Evolutionary conservation across 2,113 vertebrate species (phyloP).

Genomic region (Ellobius talpinus): DNA sequence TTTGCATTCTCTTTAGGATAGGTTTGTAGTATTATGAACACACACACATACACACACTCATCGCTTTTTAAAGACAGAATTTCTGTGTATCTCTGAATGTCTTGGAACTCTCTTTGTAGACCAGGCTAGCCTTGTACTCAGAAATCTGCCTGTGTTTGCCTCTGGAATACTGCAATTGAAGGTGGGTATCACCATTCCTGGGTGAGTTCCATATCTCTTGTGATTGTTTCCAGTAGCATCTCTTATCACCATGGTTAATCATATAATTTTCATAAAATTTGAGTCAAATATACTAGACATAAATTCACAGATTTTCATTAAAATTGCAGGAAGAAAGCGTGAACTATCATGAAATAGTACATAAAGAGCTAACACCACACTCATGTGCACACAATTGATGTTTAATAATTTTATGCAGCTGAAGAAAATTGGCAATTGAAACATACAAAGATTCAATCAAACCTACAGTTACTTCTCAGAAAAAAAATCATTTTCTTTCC

Average conservation of each 20-base stretch:
- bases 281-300: background rate
- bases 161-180: too few species aligned
- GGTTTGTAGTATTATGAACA: background rate
- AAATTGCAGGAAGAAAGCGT: background rate
- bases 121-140: background rate
- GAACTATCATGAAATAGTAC: background rate
- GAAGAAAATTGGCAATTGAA: slow-evolving; percentile 6
- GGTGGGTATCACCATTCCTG: too few species aligned
- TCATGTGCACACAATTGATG: background rate
- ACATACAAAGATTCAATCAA: background rate
- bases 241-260: background rate
- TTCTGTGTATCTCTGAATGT: background rate
- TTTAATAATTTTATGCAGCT: background rate
- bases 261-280: background rate
- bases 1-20: background rate
- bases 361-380: background rate
- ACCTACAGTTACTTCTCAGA: background rate
- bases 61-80: too few species aligned
- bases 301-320: background rate
- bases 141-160: background rate
- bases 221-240: background rate
- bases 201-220: too few species aligned
- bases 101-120: background rate
- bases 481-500: background rate
- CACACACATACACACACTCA: too few species aligned